Percentiles rank a stretch among this genome's conserved stretches.
phyloP scores from a whole-genome alignment of 1,140 invertebrate species.

The Homalodisca vitripennis region DNA sequence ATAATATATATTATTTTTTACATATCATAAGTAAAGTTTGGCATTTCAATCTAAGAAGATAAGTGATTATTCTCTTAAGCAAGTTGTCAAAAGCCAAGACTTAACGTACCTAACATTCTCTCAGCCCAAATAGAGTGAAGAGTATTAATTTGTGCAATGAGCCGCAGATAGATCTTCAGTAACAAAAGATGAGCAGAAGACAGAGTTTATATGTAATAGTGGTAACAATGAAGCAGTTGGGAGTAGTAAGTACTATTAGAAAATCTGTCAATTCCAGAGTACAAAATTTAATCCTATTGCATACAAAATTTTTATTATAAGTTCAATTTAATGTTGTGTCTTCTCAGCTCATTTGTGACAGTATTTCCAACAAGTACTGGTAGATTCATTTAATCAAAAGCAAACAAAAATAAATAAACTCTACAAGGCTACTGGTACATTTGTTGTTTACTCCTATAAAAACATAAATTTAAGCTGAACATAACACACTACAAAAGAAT shows the following conservation, averaged over 20 bases:
- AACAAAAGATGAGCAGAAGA: slow-evolving; percentile 14
- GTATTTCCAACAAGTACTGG: no score
- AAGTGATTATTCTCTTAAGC: slow-evolving; percentile 12
- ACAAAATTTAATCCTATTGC: no score
- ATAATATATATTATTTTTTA: neutral
- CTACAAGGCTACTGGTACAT: slow-evolving; percentile 15
- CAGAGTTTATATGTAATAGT: neutral
- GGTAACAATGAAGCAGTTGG: slow-evolving; percentile 1
- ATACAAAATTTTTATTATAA: no score
- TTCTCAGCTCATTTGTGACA: neutral
- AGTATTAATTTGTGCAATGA: slow-evolving; percentile 19
- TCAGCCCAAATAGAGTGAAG: slow-evolving; percentile 14
- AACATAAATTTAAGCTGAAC: slow-evolving; percentile 10
- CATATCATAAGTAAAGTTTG: slow-evolving; percentile 10
- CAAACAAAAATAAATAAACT: slow-evolving; percentile 25
- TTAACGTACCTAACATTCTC: slow-evolving; percentile 16
- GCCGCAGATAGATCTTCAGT: slow-evolving; percentile 4
- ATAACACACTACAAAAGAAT: neutral
- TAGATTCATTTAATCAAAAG: slow-evolving; percentile 12
- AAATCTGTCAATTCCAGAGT: no score
- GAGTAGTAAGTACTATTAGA: slow-evolving; percentile 6
- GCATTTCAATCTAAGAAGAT: slow-evolving; percentile 10
- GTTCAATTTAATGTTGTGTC: no score
- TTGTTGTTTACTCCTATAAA: neutral
- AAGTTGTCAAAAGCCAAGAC: slow-evolving; percentile 19